A percentile compares a stretch with the other conserved stretches of the same genome.
These are phyloP conservation scores for Tokudaia tokunoshimensis DNA, from an alignment of 2,797 vertebrate species.

Conservation along the genomic window DNA sequence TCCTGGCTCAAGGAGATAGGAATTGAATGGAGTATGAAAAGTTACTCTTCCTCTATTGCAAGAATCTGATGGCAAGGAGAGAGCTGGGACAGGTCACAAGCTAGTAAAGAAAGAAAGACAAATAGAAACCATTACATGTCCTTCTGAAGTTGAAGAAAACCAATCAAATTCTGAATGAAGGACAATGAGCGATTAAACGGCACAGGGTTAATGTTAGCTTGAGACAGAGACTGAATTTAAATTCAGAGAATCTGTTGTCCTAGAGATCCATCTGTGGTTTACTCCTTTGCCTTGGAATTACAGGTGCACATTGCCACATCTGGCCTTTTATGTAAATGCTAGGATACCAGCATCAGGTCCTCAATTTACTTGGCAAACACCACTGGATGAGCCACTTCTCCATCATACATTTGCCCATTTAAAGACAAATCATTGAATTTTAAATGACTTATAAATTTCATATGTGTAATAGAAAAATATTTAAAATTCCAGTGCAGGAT, in stretches of 20 bases:
- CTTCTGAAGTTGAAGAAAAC: neutral
- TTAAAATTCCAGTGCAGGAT: neutral
- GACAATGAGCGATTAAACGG: neutral
- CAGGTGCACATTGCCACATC: neutral
- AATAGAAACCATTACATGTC: neutral
- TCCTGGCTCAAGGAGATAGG: neutral
- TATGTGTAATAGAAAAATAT: neutral
- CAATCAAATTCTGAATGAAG: neutral
- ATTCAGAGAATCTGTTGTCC: neutral
- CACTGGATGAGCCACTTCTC: neutral
- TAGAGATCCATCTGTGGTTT: neutral
- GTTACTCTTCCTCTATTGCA: neutral
- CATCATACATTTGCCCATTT: neutral
- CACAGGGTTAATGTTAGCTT: neutral
- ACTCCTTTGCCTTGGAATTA: neutral
- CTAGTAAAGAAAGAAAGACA: neutral
- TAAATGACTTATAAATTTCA: neutral
- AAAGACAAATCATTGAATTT: neutral
- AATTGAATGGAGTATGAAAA: neutral
- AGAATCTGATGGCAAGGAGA: neutral
- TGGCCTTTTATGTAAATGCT: neutral
- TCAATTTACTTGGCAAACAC: neutral
- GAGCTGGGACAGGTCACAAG: neutral
- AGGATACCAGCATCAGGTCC: neutral
- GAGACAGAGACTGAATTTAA: neutral